These are phyloP conservation scores for Paragorgia papillata DNA, from an alignment of 92 coral and sea anemone species.

Conservation along the genomic window DNA sequence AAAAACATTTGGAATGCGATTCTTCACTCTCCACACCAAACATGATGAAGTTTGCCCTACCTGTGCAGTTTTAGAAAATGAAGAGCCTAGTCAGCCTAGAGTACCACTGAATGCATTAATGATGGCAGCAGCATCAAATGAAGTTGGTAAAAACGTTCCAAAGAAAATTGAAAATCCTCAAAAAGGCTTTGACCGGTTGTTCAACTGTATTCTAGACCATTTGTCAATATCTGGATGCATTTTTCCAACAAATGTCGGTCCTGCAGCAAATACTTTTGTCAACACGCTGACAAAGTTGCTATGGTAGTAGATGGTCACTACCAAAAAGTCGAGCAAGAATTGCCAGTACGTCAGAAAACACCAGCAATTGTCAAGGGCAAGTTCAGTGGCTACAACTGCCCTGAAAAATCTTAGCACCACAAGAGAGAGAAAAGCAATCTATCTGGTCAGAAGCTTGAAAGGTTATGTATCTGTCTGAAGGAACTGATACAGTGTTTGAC, in stretches of 20 bases:
- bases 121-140: slow-evolving; percentile 25
- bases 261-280: slow-evolving; percentile 7
- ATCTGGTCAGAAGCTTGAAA: slow-evolving; percentile 3
- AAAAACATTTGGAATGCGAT: slow-evolving; percentile 23
- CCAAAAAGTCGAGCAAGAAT: slow-evolving; percentile 15
- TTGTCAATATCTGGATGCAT: slow-evolving; percentile 22
- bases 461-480: neutral
- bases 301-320: slow-evolving; percentile 16
- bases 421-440: slow-evolving; percentile 25
- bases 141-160: slow-evolving; percentile 15
- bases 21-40: slow-evolving; percentile 13
- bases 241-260: slow-evolving; percentile 23
- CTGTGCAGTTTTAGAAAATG: slow-evolving; percentile 12
- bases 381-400: slow-evolving; percentile 39
- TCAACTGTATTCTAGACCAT: slow-evolving; percentile 18
- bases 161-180: slow-evolving; percentile 11
- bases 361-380: slow-evolving; percentile 33
- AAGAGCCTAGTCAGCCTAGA: neutral
- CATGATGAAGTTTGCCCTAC: slow-evolving; percentile 21
- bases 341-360: slow-evolving; percentile 10
- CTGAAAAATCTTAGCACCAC: slow-evolving; percentile 39
- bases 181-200: slow-evolving; percentile 19
- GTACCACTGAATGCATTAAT: slow-evolving; percentile 8
- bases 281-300: slow-evolving; percentile 19
- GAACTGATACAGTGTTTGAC: slow-evolving; percentile 20